Conservation (phyloP, 2,888 invertebrate species). For the Trileptium ribeirensis region DNA sequence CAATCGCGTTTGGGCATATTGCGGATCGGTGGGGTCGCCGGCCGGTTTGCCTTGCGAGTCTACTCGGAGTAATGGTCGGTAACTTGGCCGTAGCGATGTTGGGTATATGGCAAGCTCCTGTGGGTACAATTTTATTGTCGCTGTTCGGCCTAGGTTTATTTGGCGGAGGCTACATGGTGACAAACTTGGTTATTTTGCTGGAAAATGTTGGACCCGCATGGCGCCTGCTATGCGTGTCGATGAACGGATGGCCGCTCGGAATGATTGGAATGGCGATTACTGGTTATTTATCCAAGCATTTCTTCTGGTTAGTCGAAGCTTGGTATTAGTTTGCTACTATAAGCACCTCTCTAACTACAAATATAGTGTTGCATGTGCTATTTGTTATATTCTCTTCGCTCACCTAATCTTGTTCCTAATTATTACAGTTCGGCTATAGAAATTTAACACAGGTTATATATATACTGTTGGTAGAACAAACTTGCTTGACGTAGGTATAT, state of each 20-base stretch:
- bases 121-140: background rate
- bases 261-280: slow-evolving; percentile 25
- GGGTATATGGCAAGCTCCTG: background rate
- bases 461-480: no score
- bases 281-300: slow-evolving; percentile 21
- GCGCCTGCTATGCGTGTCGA: slow-evolving; percentile 19
- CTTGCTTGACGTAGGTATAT: no score
- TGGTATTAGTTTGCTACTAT: background rate
- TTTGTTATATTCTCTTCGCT: no score
- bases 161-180: slow-evolving; percentile 28
- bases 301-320: slow-evolving; percentile 16
- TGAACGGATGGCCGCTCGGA: slow-evolving; percentile 29
- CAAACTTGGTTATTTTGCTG: slow-evolving; percentile 23
- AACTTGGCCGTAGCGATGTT: slow-evolving; percentile 13
- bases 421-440: no score
- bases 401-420: no score
- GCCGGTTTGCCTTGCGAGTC: background rate
- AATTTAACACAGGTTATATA: no score
- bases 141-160: slow-evolving; percentile 21
- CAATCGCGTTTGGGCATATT: slow-evolving; percentile 16
- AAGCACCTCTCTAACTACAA: background rate
- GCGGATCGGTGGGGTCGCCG: slow-evolving; percentile 25
- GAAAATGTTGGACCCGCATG: slow-evolving; percentile 20
- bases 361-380: no score
- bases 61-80: background rate